Evolutionary conservation across 2,888 invertebrate genomes (phyloP).

Genomic region (Scaptomyza cyrtandrae): DNA sequence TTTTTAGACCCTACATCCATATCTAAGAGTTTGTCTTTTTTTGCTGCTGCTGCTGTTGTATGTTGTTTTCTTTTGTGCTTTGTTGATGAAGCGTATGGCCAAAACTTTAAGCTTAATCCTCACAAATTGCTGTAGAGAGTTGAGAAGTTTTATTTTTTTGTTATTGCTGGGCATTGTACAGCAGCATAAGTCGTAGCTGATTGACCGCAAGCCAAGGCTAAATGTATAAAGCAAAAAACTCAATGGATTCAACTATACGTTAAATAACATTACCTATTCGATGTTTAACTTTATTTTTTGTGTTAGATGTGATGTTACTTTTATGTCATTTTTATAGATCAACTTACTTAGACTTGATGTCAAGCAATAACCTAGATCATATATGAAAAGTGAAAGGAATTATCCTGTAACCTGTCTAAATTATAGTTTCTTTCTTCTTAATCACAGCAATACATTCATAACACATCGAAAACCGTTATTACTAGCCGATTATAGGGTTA

Average conservation of each 20-base stretch:
- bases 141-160: background rate
- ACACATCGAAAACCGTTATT: background rate
- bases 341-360: too few species aligned
- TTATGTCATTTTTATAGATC: background rate
- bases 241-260: background rate
- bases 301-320: background rate
- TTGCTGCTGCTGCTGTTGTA: background rate
- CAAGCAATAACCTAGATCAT: too few species aligned
- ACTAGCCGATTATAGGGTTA: background rate
- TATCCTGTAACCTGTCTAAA: too few species aligned
- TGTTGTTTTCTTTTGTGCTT: slow-evolving; percentile 8
- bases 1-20: slow-evolving; percentile 18
- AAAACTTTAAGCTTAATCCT: slow-evolving; percentile 33
- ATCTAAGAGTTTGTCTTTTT: slow-evolving; percentile 1
- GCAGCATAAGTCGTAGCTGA: slow-evolving; percentile 35
- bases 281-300: background rate
- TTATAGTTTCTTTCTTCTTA: too few species aligned
- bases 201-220: slow-evolving; percentile 41
- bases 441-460: too few species aligned
- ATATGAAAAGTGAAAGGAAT: too few species aligned
- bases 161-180: background rate
- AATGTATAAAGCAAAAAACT: background rate
- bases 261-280: background rate
- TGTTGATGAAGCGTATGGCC: slow-evolving; percentile 8
- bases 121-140: slow-evolving; percentile 17